phyloP scores from a whole-genome alignment of 1,140 invertebrate genomes.

The Pseudomyrmex dendroicus region DNA sequence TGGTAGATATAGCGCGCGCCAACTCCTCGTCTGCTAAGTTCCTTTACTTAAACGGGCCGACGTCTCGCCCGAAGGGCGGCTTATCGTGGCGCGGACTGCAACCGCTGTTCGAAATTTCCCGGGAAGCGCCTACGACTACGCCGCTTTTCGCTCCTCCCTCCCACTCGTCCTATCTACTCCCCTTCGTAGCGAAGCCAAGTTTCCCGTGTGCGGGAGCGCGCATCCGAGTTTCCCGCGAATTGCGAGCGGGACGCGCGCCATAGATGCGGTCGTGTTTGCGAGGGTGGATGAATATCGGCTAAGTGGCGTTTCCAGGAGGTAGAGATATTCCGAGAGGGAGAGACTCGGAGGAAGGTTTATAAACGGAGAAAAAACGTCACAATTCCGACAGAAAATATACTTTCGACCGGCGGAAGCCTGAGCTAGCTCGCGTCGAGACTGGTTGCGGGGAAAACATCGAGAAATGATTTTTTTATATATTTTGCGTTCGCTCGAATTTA shows the following conservation, averaged over 20 bases:
- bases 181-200: slow-evolving; percentile 52
- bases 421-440: not conserved
- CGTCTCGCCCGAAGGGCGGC: slow-evolving; percentile 66
- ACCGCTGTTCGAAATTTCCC: slow-evolving; percentile 70
- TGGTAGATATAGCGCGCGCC: slow-evolving; percentile 51
- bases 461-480: not conserved
- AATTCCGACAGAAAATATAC: slow-evolving; percentile 22
- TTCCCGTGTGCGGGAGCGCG: slow-evolving; percentile 40
- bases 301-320: slow-evolving; percentile 9
- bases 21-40: slow-evolving; percentile 68
- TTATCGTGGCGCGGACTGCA: slow-evolving; percentile 70
- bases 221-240: slow-evolving; percentile 58
- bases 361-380: not conserved
- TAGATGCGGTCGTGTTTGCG: not conserved
- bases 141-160: too few relatives aligned
- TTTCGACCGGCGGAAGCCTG: not conserved
- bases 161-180: not conserved
- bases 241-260: slow-evolving; percentile 46
- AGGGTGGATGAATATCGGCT: not conserved
- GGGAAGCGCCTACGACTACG: slow-evolving; percentile 62
- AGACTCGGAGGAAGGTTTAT: not conserved
- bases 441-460: not conserved
- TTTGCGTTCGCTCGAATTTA: not conserved
- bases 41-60: slow-evolving; percentile 60
- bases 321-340: not conserved